These are phyloP conservation scores for Pollachius pollachius DNA, from an alignment of 2,113 vertebrate genomes.

Conservation along the genomic window DNA sequence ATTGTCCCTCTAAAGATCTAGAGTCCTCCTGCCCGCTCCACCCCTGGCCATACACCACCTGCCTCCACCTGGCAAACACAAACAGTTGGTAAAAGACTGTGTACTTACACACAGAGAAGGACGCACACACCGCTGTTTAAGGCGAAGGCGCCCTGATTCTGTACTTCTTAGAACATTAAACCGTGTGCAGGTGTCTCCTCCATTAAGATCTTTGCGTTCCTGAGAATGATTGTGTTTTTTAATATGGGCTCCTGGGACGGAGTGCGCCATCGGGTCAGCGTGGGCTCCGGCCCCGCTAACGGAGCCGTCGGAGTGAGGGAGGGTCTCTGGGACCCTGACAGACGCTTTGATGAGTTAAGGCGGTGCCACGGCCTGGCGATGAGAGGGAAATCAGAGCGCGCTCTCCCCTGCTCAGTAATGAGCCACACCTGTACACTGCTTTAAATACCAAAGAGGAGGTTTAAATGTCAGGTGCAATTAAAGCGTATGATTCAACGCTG, in stretches of 20 bases:
- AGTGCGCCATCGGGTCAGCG: constrained; percentile 46
- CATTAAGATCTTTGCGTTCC: constrained; percentile 30
- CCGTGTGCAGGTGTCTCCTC: constrained; percentile 19
- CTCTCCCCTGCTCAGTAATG: constrained; percentile 70
- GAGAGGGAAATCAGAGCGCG: constrained; percentile 62
- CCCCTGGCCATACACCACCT: no score
- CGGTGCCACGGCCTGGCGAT: constrained; percentile 43
- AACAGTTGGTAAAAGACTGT: no score
- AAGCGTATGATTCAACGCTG: constrained; percentile 79
- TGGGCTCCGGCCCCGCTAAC: neutral
- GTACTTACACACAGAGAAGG: neutral
- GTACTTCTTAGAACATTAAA: constrained; percentile 6
- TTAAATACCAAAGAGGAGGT: constrained; percentile 81
- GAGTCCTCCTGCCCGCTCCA: no score
- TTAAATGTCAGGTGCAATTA: constrained; percentile 85
- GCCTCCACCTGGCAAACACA: no score
- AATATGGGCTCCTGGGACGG: neutral
- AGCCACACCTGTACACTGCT: constrained; percentile 81
- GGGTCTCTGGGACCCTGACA: constrained; percentile 45
- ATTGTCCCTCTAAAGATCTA: no score
- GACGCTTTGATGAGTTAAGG: constrained; percentile 63
- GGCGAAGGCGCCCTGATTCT: constrained; percentile 9
- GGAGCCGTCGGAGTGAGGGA: constrained; percentile 17
- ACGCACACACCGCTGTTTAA: constrained; percentile 5
- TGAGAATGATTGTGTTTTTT: no score